These are phyloP conservation scores for Euborellia annulipes DNA, from an alignment of 1,140 invertebrate genomes.

Conservation along the genomic window DNA sequence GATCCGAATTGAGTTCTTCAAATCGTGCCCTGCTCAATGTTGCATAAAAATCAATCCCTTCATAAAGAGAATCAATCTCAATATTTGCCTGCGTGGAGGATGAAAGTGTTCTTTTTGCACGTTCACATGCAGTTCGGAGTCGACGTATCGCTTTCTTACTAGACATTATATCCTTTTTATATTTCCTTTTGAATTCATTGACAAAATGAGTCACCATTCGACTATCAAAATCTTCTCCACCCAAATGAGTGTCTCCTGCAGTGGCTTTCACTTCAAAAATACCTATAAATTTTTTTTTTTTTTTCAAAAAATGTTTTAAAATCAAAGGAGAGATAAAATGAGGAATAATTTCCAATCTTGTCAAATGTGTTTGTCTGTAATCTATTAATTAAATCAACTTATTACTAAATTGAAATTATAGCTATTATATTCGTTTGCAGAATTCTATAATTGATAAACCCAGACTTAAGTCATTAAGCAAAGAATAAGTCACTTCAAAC, in stretches of 20 bases:
- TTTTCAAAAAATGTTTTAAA: no score
- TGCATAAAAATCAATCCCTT: constrained; percentile 73
- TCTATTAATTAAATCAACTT: no score
- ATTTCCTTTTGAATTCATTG: constrained; percentile 68
- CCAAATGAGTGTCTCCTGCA: no score
- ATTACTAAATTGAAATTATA: neutral
- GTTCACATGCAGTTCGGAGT: constrained; percentile 57
- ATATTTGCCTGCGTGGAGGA: constrained; percentile 50
- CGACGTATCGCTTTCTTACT: constrained; percentile 64
- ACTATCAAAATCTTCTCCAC: constrained; percentile 52
- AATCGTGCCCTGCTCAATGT: constrained; percentile 69
- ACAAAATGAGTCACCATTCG: constrained; percentile 35
- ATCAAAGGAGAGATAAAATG: no score
- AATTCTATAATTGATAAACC: no score
- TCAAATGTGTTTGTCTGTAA: no score
- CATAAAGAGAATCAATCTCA: constrained; percentile 58
- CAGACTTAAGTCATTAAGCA: no score
- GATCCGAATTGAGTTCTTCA: constrained; percentile 34
- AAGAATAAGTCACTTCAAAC: no score
- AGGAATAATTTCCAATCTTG: no score
- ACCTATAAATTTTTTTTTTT: no score
- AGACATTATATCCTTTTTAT: constrained; percentile 55
- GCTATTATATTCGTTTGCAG: no score
- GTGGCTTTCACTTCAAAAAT: constrained; percentile 14
- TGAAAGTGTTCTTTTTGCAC: constrained; percentile 47